These are phyloP conservation scores for Rhopalosiphum nymphaeae DNA, from an alignment of 2,888 invertebrate genomes.

Conservation along the genomic window DNA sequence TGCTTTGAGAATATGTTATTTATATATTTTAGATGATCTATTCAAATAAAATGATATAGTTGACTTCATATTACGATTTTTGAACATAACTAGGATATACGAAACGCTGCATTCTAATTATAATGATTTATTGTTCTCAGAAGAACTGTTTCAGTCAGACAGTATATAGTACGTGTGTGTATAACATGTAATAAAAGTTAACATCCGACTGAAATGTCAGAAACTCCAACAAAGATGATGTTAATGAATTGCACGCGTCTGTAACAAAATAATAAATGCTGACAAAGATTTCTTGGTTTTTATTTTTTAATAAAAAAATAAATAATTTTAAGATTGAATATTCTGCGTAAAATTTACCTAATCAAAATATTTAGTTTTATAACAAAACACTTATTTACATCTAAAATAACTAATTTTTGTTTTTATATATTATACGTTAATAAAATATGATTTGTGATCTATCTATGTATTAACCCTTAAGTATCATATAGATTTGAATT, in stretches of 20 bases:
- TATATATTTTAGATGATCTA: not conserved
- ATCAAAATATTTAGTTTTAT: not conserved
- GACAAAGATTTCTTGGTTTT: not conserved
- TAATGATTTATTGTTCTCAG: slow-evolving; percentile 42
- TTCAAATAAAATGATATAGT: not conserved
- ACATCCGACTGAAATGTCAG: slow-evolving; percentile 43
- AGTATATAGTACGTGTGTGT: not conserved
- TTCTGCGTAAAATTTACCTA: not conserved
- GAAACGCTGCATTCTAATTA: slow-evolving; percentile 26
- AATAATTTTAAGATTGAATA: not conserved
- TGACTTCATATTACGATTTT: not conserved
- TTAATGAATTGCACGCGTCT: slow-evolving; percentile 30
- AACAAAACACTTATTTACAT: not conserved
- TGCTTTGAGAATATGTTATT: not conserved
- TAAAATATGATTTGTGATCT: not conserved
- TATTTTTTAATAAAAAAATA: not conserved
- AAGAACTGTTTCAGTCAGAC: not conserved
- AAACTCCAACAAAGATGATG: slow-evolving; percentile 40
- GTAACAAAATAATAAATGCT: not conserved
- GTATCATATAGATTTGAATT: not conserved
- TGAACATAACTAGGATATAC: not conserved
- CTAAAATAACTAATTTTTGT: not conserved
- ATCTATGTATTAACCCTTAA: not conserved
- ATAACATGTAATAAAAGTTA: slow-evolving; percentile 32
- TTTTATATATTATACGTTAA: not conserved